Conservation (phyloP, 1,140 invertebrate genomes). For the Eupeodes corollae region DNA sequence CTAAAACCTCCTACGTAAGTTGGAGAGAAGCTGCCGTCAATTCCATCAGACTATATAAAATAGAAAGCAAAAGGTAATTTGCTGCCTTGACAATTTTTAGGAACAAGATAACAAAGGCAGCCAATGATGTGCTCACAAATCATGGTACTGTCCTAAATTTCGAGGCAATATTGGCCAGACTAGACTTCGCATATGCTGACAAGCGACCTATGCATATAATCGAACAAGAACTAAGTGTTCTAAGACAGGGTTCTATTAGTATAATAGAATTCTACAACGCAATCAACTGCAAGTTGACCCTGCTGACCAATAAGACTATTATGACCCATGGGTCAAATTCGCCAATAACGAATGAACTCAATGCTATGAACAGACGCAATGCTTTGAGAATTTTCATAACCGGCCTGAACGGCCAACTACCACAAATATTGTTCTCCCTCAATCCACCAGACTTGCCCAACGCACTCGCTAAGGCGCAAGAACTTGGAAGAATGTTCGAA, state of each 20-base stretch:
- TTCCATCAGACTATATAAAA: not conserved
- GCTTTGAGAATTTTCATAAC: conserved; percentile 3
- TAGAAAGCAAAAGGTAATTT: not conserved
- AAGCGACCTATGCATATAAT: conserved; percentile 4
- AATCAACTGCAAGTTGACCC: not conserved
- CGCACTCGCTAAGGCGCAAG: conserved; percentile 1
- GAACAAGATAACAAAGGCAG: not conserved
- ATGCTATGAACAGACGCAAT: no score
- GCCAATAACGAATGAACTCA: no score
- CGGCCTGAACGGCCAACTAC: not conserved
- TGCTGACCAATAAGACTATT: no score
- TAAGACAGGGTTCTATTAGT: not conserved
- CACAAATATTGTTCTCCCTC: not conserved
- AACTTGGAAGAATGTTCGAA: no score
- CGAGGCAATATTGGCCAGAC: not conserved
- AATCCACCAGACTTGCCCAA: not conserved
- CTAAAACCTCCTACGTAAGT: not conserved
- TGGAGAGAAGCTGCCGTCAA: not conserved
- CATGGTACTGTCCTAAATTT: not conserved
- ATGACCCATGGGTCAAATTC: no score
- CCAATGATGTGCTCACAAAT: not conserved
- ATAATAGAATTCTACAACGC: not conserved
- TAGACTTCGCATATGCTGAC: conserved; percentile 3
- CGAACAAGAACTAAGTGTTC: conserved; percentile 4
- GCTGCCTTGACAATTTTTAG: not conserved